These are phyloP conservation scores for Epiblema foenella DNA, from an alignment of 2,888 invertebrate species.

Conservation along the genomic window DNA sequence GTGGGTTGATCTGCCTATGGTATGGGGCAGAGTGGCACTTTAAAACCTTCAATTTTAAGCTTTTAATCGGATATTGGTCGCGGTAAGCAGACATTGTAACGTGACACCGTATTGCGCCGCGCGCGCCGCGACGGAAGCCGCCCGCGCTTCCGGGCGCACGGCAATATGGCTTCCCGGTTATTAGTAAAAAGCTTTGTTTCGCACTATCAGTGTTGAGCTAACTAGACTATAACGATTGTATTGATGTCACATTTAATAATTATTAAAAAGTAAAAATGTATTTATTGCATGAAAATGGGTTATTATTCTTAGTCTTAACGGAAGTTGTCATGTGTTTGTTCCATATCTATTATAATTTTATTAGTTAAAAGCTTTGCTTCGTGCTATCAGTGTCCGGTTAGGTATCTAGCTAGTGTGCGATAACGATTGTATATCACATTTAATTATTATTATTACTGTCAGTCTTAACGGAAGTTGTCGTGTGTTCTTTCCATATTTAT, in stretches of 20 bases:
- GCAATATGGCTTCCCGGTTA: slow-evolving; percentile 74
- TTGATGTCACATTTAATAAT: neutral
- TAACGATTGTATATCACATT: no score
- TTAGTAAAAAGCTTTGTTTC: slow-evolving; percentile 40
- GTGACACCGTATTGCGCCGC: slow-evolving; percentile 66
- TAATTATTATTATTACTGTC: neutral
- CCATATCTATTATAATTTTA: no score
- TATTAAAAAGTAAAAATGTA: no score
- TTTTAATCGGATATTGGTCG: slow-evolving; percentile 48
- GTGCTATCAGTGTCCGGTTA: no score
- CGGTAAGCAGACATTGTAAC: slow-evolving; percentile 59
- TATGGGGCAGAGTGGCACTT: neutral
- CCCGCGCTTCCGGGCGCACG: slow-evolving; percentile 61
- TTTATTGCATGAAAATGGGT: no score
- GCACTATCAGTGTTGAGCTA: slow-evolving; percentile 32
- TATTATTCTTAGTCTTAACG: neutral
- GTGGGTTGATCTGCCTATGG: neutral
- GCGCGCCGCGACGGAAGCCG: slow-evolving; percentile 76
- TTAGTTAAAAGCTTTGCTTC: no score
- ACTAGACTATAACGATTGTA: slow-evolving; percentile 29
- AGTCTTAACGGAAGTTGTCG: no score
- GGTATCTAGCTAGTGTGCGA: no score
- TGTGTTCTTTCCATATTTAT: neutral
- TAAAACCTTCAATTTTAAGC: slow-evolving; percentile 17
- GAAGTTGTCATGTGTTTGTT: neutral